These are phyloP conservation scores for Onychostoma macrolepis DNA, from an alignment of 2,113 vertebrate species.

Conservation along the genomic window DNA sequence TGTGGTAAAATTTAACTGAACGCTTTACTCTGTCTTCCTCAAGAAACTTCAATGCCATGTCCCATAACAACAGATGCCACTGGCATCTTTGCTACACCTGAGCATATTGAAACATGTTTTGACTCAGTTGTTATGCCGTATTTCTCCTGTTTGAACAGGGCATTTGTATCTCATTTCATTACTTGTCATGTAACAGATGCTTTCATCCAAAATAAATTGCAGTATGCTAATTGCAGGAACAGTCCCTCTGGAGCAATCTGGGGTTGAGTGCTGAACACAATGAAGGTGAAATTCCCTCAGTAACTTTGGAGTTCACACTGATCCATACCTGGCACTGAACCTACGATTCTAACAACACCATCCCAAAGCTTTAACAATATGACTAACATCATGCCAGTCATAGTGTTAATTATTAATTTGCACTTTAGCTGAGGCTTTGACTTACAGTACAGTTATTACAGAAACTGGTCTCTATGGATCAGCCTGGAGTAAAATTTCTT, in stretches of 20 bases:
- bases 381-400: neutral
- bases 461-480: neutral
- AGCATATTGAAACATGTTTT: neutral
- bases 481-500: neutral
- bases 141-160: slow-evolving; percentile 20
- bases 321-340: neutral
- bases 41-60: neutral
- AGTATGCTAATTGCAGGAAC: slow-evolving; percentile 28
- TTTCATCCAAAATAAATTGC: slow-evolving; percentile 35
- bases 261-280: neutral
- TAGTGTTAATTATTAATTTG: slow-evolving; percentile 8
- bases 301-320: neutral
- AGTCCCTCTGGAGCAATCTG: slow-evolving; percentile 25
- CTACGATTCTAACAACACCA: neutral
- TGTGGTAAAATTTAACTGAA: neutral
- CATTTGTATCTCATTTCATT: slow-evolving; percentile 32
- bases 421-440: slow-evolving; percentile 10
- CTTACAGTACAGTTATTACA: neutral
- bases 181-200: slow-evolving; percentile 38
- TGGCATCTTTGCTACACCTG: neutral
- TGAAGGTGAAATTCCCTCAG: slow-evolving; percentile 36
- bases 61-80: neutral
- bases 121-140: neutral
- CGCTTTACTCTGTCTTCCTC: neutral
- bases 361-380: neutral